Evolutionary conservation across 2,113 vertebrate species (phyloP).

Genomic region (Atrichornis clamosus): DNA sequence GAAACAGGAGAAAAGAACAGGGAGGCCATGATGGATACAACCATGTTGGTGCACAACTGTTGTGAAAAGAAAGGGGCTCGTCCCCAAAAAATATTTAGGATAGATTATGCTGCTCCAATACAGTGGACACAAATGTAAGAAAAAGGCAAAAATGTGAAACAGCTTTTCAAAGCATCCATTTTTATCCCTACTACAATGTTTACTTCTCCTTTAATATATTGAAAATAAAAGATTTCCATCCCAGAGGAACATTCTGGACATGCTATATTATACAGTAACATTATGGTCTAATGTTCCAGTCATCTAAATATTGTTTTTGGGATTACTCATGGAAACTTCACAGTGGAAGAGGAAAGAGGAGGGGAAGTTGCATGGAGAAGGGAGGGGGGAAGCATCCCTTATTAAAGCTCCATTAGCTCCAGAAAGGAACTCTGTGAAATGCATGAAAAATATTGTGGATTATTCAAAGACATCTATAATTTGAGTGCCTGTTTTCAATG

Average conservation of each 20-base stretch:
- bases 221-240: slow-evolving; percentile 30
- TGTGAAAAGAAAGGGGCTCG: neutral
- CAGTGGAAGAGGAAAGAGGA: slow-evolving; percentile 7
- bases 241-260: neutral
- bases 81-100: neutral
- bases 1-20: neutral
- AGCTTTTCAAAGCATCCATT: neutral
- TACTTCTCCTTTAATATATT: neutral
- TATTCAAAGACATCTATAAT: slow-evolving; percentile 9
- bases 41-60: too few species aligned
- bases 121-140: neutral
- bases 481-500: slow-evolving; percentile 33
- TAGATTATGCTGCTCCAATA: neutral
- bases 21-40: neutral
- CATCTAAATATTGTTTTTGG: slow-evolving; percentile 33
- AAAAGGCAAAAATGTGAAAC: neutral
- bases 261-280: neutral
- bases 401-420: slow-evolving; percentile 9
- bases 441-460: slow-evolving; percentile 17
- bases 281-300: neutral
- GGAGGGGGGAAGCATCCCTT: neutral
- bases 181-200: neutral
- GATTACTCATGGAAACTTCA: slow-evolving; percentile 39
- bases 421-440: neutral
- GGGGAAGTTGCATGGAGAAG: neutral